Percentiles rank a stretch among this genome's conserved stretches.
Conservation (phyloP, 2,797 vertebrate genomes). For the Tympanoctomys barrerae region DNA sequence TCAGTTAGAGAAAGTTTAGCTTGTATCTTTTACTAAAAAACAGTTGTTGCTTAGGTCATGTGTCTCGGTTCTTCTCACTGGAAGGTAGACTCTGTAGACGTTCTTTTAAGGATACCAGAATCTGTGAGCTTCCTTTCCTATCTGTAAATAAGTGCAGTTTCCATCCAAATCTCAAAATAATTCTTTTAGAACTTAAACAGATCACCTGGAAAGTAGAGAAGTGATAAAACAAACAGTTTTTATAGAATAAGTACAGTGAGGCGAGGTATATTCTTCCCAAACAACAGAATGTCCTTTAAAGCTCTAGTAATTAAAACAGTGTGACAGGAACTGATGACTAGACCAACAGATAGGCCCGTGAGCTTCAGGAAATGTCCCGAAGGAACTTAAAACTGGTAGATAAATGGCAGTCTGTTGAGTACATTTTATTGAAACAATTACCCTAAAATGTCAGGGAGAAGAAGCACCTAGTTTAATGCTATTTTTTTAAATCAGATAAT, state of each 20-base stretch:
- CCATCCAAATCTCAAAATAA: slow-evolving; percentile 51
- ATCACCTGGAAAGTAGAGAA: not conserved
- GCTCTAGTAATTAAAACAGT: slow-evolving; percentile 35
- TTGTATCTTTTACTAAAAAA: slow-evolving; percentile 19
- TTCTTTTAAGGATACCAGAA: slow-evolving; percentile 8
- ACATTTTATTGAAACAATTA: slow-evolving; percentile 33
- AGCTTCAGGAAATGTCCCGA: not conserved
- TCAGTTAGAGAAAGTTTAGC: slow-evolving; percentile 36
- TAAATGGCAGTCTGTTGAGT: not conserved
- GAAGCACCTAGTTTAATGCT: not conserved
- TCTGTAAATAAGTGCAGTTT: slow-evolving; percentile 2
- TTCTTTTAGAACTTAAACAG: slow-evolving; percentile 24
- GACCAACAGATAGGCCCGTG: not conserved
- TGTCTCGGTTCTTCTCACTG: slow-evolving; percentile 58
- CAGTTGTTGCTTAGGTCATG: slow-evolving; percentile 25
- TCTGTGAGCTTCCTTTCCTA: not conserved
- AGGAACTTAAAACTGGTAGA: slow-evolving; percentile 3
- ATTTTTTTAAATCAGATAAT: not conserved
- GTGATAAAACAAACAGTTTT: not conserved
- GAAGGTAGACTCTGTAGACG: slow-evolving; percentile 4
- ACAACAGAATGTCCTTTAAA: slow-evolving; percentile 13
- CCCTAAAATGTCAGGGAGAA: not conserved
- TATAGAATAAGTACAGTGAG: slow-evolving; percentile 19
- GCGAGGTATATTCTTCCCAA: not conserved
- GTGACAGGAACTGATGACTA: not conserved